A percentile compares a stretch with the other conserved stretches of the same genome.
Conservation (phyloP, 2,797 vertebrate genomes). For the Knipowitschia caucasica region DNA sequence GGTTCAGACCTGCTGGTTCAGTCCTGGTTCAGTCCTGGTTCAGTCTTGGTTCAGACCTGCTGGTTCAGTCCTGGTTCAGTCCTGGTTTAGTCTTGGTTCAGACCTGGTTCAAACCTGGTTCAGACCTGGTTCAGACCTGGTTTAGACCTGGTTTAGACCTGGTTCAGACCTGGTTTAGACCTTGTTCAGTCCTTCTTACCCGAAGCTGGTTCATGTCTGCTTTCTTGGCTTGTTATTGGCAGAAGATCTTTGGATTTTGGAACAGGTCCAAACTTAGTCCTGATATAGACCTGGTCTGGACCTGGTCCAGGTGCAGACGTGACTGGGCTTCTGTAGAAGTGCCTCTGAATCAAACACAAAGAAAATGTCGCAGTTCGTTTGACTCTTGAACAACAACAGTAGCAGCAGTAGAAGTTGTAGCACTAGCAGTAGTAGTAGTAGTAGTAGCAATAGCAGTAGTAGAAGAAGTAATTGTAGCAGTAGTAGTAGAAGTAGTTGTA, state of each 20-base stretch:
- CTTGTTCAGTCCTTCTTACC: neutral
- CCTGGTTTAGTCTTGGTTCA: neutral
- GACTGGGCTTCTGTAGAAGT: too few species aligned
- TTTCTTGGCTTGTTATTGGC: too few species aligned
- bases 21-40: neutral
- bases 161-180: neutral
- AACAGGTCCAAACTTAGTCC: neutral
- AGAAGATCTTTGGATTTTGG: neutral
- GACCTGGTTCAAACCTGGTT: neutral
- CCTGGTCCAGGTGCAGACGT: too few species aligned
- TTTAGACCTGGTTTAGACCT: slow-evolving; percentile 2
- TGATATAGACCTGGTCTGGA: slow-evolving; percentile 3
- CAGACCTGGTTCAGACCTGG: neutral
- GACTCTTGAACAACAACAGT: too few species aligned
- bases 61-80: neutral
- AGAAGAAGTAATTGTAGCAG: too few species aligned
- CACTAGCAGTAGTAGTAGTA: too few species aligned
- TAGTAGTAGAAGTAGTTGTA: too few species aligned
- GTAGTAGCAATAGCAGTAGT: too few species aligned
- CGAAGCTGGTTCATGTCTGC: neutral
- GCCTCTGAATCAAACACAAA: too few species aligned
- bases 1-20: neutral
- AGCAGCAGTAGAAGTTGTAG: too few species aligned
- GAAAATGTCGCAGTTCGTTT: too few species aligned
- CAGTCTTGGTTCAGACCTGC: neutral